These are phyloP conservation scores for Rousettus madagascariensis DNA, from an alignment of 2,797 vertebrate species.

Conservation along the genomic window DNA sequence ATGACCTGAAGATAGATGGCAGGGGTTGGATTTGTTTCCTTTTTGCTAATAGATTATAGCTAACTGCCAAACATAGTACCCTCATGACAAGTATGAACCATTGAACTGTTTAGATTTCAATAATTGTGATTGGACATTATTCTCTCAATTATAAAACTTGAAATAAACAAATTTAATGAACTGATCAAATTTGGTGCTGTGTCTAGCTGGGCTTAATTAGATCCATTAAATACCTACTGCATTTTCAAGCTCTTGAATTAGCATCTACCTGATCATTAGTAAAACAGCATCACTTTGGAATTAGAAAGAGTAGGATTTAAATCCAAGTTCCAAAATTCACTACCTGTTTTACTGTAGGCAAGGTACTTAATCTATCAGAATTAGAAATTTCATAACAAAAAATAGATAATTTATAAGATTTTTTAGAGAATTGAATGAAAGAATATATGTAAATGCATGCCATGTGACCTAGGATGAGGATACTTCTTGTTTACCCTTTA, in stretches of 20 bases:
- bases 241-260: not conserved
- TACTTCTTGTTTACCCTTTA: not conserved
- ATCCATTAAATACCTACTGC: not conserved
- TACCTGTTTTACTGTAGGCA: not conserved
- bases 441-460: not conserved
- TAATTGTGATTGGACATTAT: not conserved
- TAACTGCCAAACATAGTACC: not conserved
- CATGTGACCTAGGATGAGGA: not conserved
- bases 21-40: not conserved
- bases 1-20: not conserved
- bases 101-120: not conserved
- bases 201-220: slow-evolving; percentile 23
- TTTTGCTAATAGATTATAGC: not conserved
- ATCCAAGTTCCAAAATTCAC: not conserved
- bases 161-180: slow-evolving; percentile 43
- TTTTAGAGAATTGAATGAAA: not conserved
- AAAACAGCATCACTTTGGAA: not conserved
- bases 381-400: not conserved
- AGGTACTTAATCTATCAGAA: not conserved
- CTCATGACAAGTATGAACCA: not conserved
- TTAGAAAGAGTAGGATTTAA: not conserved
- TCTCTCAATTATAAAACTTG: not conserved
- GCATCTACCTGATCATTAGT: not conserved
- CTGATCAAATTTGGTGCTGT: not conserved
- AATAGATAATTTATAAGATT: not conserved